These are phyloP conservation scores for Lycocerus yunnanus DNA, from an alignment of 2,888 invertebrate species.

Conservation along the genomic window DNA sequence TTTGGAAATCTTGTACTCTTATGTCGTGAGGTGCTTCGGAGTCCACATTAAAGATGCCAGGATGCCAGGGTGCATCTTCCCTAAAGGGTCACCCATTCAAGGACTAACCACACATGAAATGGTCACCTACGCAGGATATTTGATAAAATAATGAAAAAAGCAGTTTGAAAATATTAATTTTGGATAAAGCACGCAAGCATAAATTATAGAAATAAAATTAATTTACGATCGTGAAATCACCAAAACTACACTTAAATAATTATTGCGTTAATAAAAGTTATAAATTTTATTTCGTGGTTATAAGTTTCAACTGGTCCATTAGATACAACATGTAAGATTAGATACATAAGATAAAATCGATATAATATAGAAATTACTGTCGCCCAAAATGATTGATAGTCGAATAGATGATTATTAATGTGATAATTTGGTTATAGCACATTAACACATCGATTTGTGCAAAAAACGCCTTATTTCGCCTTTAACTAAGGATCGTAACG, in stretches of 20 bases:
- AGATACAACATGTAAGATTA: neutral
- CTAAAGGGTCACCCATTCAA: too few relatives aligned
- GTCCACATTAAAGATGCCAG: too few relatives aligned
- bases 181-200: neutral
- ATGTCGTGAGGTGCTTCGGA: too few relatives aligned
- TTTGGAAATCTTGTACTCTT: too few relatives aligned
- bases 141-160: too few relatives aligned
- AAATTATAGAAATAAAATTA: neutral
- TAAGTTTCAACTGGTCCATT: neutral
- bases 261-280: neutral
- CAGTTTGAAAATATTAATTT: too few relatives aligned
- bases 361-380: constrained; percentile 27
- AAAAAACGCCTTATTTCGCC: neutral
- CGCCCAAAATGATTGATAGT: constrained; percentile 25
- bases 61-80: too few relatives aligned
- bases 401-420: constrained; percentile 8
- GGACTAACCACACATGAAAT: too few relatives aligned
- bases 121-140: too few relatives aligned
- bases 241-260: neutral
- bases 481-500: neutral
- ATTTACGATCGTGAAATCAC: neutral
- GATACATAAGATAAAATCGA: neutral
- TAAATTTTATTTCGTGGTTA: neutral
- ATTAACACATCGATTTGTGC: constrained; percentile 7
- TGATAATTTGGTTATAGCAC: constrained; percentile 12